Evolutionary conservation across 1,140 invertebrate genomes (phyloP).

Genomic region (Subanguina moxae): DNA sequence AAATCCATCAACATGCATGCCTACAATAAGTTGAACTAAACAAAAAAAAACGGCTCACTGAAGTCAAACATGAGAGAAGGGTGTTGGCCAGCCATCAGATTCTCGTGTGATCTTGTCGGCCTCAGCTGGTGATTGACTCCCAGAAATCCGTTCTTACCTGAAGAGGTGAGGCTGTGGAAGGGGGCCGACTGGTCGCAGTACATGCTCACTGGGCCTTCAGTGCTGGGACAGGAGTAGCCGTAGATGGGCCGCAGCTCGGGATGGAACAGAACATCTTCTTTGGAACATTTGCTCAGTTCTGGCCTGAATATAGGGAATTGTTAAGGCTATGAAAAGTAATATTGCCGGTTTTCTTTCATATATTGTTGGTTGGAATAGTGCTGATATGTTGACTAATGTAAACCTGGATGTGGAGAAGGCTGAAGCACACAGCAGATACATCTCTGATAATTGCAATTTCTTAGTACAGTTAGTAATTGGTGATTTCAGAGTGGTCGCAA

Average conservation of each 20-base stretch:
- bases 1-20: conserved; percentile 16
- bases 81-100: conserved; percentile 16
- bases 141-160: background rate
- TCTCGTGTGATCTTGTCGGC: conserved; percentile 31
- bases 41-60: conserved; percentile 27
- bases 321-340: background rate
- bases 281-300: conserved; percentile 11
- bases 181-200: background rate
- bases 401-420: background rate
- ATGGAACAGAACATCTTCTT: background rate
- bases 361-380: background rate
- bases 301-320: conserved; percentile 1
- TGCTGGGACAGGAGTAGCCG: conserved; percentile 8
- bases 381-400: background rate
- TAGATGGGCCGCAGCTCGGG: conserved; percentile 5
- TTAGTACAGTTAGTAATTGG: no score
- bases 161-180: no score
- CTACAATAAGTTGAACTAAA: background rate
- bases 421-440: background rate
- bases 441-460: background rate
- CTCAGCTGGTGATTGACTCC: conserved; percentile 7
- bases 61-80: conserved; percentile 23
- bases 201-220: conserved; percentile 10
- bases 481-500: no score
- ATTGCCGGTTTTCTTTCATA: background rate